Conservation (phyloP, 2,113 vertebrate genomes). For the Albula glossodonta region DNA sequence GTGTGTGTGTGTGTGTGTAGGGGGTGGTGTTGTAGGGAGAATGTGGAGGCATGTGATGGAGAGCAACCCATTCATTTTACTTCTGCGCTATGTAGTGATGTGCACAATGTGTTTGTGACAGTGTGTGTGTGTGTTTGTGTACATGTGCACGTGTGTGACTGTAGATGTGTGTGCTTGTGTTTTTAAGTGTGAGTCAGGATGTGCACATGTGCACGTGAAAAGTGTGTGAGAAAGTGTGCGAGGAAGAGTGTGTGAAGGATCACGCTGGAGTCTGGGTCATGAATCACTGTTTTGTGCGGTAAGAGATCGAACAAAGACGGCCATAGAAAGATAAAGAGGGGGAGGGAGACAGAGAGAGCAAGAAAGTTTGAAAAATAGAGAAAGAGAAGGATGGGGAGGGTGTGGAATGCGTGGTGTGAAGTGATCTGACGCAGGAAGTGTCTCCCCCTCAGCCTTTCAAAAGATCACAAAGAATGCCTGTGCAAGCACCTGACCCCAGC, state of each 20-base stretch:
- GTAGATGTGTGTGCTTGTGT: constrained; percentile 9
- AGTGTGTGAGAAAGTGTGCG: background rate
- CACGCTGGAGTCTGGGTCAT: constrained; percentile 54
- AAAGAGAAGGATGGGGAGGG: constrained; percentile 50
- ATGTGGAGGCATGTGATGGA: background rate
- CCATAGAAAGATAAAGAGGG: constrained; percentile 57
- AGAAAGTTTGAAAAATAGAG: constrained; percentile 42
- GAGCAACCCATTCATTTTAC: constrained; percentile 18
- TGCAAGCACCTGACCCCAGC: constrained; percentile 12
- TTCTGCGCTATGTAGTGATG: constrained; percentile 52
- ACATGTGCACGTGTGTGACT: background rate
- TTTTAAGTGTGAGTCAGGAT: background rate
- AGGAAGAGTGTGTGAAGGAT: constrained; percentile 42
- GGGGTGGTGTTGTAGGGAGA: too few relatives aligned
- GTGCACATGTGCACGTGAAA: background rate
- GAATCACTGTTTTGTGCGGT: constrained; percentile 72
- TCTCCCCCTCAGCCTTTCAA: constrained; percentile 51
- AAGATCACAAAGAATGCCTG: constrained; percentile 51
- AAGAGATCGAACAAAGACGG: constrained; percentile 65
- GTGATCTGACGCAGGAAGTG: constrained; percentile 71
- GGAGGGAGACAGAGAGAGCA: constrained; percentile 43
- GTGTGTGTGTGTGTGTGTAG: background rate
- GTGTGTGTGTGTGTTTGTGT: background rate
- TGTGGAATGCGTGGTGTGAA: constrained; percentile 70
- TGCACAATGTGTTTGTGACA: constrained; percentile 42